Evolutionary conservation across 2,888 invertebrate species (phyloP), one percentile per base, ranked within the genome.

Genomic region (Mesochorus sp.): DNA sequence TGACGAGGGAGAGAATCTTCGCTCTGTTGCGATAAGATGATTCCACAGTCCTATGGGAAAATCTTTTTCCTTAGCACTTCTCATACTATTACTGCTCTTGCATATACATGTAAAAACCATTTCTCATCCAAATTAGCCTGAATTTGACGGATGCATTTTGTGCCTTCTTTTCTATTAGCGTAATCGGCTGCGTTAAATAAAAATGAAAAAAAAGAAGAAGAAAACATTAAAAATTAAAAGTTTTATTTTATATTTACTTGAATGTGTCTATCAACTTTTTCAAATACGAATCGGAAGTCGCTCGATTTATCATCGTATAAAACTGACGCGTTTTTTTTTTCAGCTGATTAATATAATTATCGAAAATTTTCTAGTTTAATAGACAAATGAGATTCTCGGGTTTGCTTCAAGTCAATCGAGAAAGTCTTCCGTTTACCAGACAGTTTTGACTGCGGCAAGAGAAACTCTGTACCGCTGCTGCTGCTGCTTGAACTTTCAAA

Each of bases 161-260:
- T 12, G 5, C n/a, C n/a, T n/a, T n/a, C n/a, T n/a, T n/a, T n/a
- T n/a, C n/a, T n/a, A n/a, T n/a, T n/a, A n/a, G n/a, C n/a, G n/a
- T n/a, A n/a, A n/a, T n/a, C n/a, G n/a, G 34, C 34, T 34, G 10
- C 2, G n/a, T 34, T 8, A n/a, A 34, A n/a, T n/a, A 34, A 34
- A 34, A 10, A 8, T 34, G 1, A 37, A 57, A 10, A 10, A 14
- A 34, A 59, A n/a, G n/a, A 42, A 55, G 31, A 47, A 64, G 66
- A n/a, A n/a, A n/a, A n/a, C n/a, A n/a, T n/a, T n/a, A n/a, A n/a
- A n/a, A n/a, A n/a, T n/a, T n/a, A n/a, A 62, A 57, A 34, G 79
- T 64, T 70, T 66, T 73, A 51, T 62, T 68, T 75, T 74, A 68
- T 80, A 76, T 79, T 28, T 17, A 12, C 0, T 6, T 28, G n/a